Conservation (phyloP, 2,888 invertebrate genomes). For the Halocaridina rubra region DNA sequence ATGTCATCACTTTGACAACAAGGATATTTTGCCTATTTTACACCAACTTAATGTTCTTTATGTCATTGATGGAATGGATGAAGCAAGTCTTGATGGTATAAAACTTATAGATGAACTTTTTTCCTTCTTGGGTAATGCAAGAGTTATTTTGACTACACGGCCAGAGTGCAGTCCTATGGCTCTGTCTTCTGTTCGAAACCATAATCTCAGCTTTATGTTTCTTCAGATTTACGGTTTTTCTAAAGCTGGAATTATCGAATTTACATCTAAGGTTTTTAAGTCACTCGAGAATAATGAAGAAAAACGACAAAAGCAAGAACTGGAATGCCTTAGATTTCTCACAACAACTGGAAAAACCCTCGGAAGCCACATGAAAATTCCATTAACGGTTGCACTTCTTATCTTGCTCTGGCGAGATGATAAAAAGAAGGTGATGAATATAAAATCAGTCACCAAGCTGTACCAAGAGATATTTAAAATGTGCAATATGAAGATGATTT, state of each 20-base stretch:
- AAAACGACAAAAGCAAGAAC: neutral
- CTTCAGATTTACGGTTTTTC: constrained; percentile 27
- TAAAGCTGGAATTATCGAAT: neutral
- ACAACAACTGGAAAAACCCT: neutral
- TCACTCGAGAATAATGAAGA: constrained; percentile 2
- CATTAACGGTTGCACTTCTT: constrained; percentile 29
- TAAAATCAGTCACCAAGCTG: constrained; percentile 24
- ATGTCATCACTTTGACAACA: constrained; percentile 31
- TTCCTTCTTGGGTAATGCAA: neutral
- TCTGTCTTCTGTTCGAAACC: neutral
- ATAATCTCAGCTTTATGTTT: constrained; percentile 18
- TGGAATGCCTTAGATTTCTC: constrained; percentile 15
- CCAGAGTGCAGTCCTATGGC: constrained; percentile 16
- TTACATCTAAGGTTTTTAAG: constrained; percentile 4
- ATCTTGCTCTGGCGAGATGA: constrained; percentile 28
- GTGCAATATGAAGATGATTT: constrained; percentile 30
- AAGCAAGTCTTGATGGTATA: constrained; percentile 9
- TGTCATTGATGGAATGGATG: constrained; percentile 41
- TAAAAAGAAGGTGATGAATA: neutral
- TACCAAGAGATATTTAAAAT: constrained; percentile 27
- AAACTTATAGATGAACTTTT: constrained; percentile 23
- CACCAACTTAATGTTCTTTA: constrained; percentile 22
- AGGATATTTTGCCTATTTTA: constrained; percentile 18
- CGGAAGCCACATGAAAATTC: constrained; percentile 26
- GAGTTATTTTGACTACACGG: constrained; percentile 39